A percentile compares a stretch with the other conserved stretches of the same genome.
phyloP scores from a whole-genome alignment of 1,140 invertebrate genomes.

The Eupeodes corollae region DNA sequence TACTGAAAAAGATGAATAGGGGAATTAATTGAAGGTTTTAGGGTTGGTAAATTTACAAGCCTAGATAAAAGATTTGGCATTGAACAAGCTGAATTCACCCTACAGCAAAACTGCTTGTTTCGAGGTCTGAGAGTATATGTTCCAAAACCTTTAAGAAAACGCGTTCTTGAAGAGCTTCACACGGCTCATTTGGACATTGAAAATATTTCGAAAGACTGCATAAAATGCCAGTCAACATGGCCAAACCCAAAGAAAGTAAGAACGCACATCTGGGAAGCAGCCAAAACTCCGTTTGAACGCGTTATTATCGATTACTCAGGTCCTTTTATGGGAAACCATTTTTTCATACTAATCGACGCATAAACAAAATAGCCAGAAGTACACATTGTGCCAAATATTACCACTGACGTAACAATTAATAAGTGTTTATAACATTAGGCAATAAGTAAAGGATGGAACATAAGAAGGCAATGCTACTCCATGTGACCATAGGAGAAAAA shows the following conservation, averaged over 20 bases:
- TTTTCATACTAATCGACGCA: slow-evolving; percentile 34
- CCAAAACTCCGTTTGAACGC: slow-evolving; percentile 27
- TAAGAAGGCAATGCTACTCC: too few species aligned
- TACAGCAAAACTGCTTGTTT: slow-evolving; percentile 13
- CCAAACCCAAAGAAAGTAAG: slow-evolving; percentile 8
- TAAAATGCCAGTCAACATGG: slow-evolving; percentile 3
- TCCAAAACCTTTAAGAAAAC: slow-evolving; percentile 7
- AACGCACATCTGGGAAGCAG: slow-evolving; percentile 17
- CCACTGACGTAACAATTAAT: slow-evolving; percentile 5
- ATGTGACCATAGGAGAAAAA: too few species aligned
- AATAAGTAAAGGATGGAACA: too few species aligned
- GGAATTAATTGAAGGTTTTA: slow-evolving; percentile 6
- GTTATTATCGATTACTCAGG: slow-evolving; percentile 12
- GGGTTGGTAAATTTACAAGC: slow-evolving; percentile 4
- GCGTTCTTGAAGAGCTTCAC: slow-evolving; percentile 14
- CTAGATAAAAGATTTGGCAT: slow-evolving; percentile 1
- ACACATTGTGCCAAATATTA: slow-evolving; percentile 5
- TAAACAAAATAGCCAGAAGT: slow-evolving; percentile 35
- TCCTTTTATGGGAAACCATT: slow-evolving; percentile 5
- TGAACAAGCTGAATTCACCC: slow-evolving; percentile 7
- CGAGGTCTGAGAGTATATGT: slow-evolving; percentile 7
- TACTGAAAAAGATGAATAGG: slow-evolving; percentile 9
- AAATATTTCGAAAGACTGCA: slow-evolving; percentile 16
- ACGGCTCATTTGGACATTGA: slow-evolving; percentile 10
- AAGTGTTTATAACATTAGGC: too few species aligned